Percentiles rank a stretch among this genome's conserved stretches.
Evolutionary conservation across 2,113 vertebrate genomes (phyloP).

Genomic region (Stigmatopora argus): DNA sequence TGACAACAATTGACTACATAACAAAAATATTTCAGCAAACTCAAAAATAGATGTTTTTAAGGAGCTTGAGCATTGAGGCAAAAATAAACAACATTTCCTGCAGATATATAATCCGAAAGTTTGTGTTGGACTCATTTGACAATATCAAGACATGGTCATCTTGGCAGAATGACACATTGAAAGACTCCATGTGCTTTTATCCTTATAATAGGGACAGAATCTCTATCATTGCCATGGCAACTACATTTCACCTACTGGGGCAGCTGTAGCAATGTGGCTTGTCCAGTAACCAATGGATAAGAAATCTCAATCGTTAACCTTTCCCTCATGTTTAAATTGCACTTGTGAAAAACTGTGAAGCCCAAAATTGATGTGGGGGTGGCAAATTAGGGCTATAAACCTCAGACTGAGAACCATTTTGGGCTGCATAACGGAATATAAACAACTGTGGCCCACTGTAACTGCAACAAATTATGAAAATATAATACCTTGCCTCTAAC

Average conservation of each 20-base stretch:
- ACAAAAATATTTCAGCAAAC: not conserved
- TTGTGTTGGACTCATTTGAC: conserved; percentile 19
- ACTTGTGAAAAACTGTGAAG: too few relatives aligned
- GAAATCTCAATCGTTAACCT: too few relatives aligned
- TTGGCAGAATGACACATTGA: conserved; percentile 32
- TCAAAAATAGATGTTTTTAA: not conserved
- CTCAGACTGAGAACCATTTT: too few relatives aligned
- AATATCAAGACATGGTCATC: conserved; percentile 21
- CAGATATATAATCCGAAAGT: conserved; percentile 8
- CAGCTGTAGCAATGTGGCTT: too few relatives aligned
- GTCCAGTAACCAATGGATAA: too few relatives aligned
- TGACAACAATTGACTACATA: conserved; percentile 32
- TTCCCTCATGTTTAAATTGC: too few relatives aligned
- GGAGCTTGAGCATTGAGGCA: conserved; percentile 3
- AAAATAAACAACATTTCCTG: not conserved
- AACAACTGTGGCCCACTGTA: too few relatives aligned
- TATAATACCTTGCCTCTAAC: not conserved
- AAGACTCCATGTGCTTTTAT: conserved; percentile 8
- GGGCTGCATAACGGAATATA: too few relatives aligned
- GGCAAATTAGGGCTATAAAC: too few relatives aligned
- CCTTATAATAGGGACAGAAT: not conserved
- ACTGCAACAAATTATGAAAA: too few relatives aligned
- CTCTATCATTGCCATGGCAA: not conserved
- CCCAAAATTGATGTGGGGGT: too few relatives aligned
- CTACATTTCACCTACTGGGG: not conserved